Percentiles rank a stretch among this genome's conserved stretches.
Evolutionary conservation across 2,888 invertebrate species (phyloP).

Genomic region (Ctena decussata): DNA sequence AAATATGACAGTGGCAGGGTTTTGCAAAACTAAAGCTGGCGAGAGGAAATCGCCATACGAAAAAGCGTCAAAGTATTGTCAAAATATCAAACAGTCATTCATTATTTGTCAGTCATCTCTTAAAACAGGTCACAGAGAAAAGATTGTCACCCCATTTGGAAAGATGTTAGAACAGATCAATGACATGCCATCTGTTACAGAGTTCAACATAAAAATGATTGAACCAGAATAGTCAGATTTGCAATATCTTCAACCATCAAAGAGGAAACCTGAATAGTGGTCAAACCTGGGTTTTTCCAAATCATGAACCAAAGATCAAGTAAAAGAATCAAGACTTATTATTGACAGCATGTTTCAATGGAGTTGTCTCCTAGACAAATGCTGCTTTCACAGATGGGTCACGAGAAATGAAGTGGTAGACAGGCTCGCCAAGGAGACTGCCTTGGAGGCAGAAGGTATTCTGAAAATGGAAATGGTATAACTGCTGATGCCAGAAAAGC

Average conservation of each 20-base stretch:
- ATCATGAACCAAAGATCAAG: too few species aligned
- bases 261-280: constrained; percentile 27
- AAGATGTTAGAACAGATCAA: constrained; percentile 8
- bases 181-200: constrained; percentile 19
- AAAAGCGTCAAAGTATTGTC: background rate
- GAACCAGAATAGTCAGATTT: constrained; percentile 10
- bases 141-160: constrained; percentile 2
- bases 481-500: too few species aligned
- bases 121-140: background rate
- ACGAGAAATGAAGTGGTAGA: too few species aligned
- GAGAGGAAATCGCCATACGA: constrained; percentile 3
- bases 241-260: constrained; percentile 9
- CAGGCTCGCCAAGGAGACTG: too few species aligned
- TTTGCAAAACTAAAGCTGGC: too few species aligned
- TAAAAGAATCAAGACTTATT: too few species aligned
- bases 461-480: too few species aligned
- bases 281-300: background rate
- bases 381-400: constrained; percentile 20
- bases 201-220: background rate
- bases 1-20: too few species aligned
- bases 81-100: background rate
- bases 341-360: too few species aligned
- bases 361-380: background rate
- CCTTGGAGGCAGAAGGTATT: too few species aligned
- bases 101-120: too few species aligned